These are phyloP conservation scores for Macaria notata DNA, from an alignment of 2,888 invertebrate species.

Conservation along the genomic window DNA sequence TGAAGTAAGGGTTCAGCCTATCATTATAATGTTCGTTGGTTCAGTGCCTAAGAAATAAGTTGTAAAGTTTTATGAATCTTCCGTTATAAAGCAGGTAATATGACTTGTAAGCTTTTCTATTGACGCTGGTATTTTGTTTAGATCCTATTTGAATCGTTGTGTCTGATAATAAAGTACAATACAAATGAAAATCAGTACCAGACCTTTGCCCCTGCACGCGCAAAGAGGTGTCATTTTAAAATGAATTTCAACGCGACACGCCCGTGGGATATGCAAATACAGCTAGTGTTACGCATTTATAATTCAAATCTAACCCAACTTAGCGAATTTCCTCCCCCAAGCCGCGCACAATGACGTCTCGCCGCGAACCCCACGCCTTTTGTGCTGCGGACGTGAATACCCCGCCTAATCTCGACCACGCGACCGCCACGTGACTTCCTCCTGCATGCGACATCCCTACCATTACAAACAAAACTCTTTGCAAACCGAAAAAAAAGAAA, in stretches of 20 bases:
- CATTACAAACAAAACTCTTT: slow-evolving; percentile 49
- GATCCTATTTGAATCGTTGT: no score
- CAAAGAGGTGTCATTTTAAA: no score
- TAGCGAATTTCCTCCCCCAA: slow-evolving; percentile 74
- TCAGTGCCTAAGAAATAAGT: no score
- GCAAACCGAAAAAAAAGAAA: slow-evolving; percentile 44
- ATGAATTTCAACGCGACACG: slow-evolving; percentile 10
- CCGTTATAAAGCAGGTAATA: no score
- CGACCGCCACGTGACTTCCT: slow-evolving; percentile 68
- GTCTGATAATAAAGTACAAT: no score
- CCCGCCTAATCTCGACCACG: slow-evolving; percentile 75
- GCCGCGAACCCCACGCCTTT: slow-evolving; percentile 64
- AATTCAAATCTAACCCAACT: slow-evolving; percentile 78
- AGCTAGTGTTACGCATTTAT: slow-evolving; percentile 70
- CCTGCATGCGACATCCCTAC: slow-evolving; percentile 71
- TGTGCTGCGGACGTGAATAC: slow-evolving; percentile 76
- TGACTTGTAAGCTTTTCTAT: no score
- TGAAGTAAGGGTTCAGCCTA: no score
- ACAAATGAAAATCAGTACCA: no score
- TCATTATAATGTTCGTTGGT: no score
- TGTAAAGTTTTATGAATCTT: no score
- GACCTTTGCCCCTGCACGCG: no score
- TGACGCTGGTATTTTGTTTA: no score
- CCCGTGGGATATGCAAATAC: slow-evolving; percentile 81
- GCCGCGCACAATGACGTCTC: slow-evolving; percentile 73